These are phyloP conservation scores for Rhinogobio ventralis DNA, from an alignment of 2,797 vertebrate genomes.

Conservation along the genomic window DNA sequence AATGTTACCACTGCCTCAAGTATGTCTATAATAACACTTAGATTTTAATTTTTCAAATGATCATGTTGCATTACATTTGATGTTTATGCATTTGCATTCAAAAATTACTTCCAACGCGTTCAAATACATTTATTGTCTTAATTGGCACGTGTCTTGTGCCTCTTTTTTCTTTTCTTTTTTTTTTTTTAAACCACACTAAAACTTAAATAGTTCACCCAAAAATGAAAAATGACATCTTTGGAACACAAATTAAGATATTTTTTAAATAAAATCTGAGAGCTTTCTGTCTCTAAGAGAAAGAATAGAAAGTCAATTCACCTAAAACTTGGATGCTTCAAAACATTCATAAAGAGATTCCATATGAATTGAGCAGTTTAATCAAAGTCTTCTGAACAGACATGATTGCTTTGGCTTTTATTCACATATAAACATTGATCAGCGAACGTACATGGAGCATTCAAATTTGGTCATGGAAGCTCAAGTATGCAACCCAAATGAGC, in stretches of 20 bases:
- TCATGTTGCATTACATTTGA: neutral
- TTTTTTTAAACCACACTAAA: neutral
- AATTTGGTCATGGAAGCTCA: too few relatives aligned
- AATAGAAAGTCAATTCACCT: neutral
- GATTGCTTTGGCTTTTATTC: neutral
- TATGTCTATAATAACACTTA: constrained; percentile 66
- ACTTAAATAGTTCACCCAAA: neutral
- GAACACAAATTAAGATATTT: too few relatives aligned
- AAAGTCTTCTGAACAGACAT: neutral
- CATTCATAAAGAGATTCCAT: neutral
- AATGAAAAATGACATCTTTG: neutral
- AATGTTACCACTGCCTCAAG: constrained; percentile 91
- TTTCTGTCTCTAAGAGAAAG: neutral
- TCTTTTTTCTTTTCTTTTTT: neutral
- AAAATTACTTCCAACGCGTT: neutral
- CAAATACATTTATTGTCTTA: neutral
- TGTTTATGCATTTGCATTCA: neutral
- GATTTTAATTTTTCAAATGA: neutral
- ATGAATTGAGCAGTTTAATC: neutral
- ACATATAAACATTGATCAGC: too few relatives aligned
- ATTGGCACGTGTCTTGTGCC: neutral
- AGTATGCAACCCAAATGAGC: too few relatives aligned
- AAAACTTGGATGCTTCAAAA: neutral
- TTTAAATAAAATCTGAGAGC: neutral
- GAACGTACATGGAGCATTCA: too few relatives aligned